These are phyloP conservation scores for Chamaea fasciata DNA, from an alignment of 2,113 vertebrate species.

Conservation along the genomic window DNA sequence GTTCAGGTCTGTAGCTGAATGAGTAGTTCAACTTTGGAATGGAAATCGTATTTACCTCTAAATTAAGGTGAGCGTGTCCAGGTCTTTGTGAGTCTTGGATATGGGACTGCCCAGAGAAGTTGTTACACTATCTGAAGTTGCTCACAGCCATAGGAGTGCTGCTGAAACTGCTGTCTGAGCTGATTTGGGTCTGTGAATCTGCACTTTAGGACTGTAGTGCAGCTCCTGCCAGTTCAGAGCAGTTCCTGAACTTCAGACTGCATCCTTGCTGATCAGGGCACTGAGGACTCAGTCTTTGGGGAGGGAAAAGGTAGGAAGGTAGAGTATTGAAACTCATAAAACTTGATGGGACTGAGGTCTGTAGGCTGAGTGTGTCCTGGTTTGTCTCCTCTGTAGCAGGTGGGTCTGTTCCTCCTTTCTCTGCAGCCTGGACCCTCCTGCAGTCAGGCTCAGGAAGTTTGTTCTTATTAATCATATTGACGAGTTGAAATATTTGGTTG, in stretches of 20 bases:
- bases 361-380: not conserved
- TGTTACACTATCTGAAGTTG: not conserved
- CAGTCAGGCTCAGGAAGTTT: not conserved
- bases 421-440: not conserved
- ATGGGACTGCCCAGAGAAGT: not conserved
- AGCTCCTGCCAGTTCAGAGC: not conserved
- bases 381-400: accelerated
- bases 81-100: not conserved
- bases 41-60: not conserved
- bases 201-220: not conserved
- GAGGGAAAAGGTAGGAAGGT: not conserved
- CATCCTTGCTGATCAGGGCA: not conserved
- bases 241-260: not conserved
- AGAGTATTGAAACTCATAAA: not conserved
- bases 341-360: not conserved
- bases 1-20: not conserved
- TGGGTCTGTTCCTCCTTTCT: not conserved
- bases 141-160: not conserved
- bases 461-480: too few relatives aligned
- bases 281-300: not conserved
- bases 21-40: not conserved
- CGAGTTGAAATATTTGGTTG: not conserved
- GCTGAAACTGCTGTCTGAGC: not conserved
- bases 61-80: accelerated
- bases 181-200: not conserved